Conservation (phyloP, 23 tunicate genomes). For the Phallusia fumigata region DNA sequence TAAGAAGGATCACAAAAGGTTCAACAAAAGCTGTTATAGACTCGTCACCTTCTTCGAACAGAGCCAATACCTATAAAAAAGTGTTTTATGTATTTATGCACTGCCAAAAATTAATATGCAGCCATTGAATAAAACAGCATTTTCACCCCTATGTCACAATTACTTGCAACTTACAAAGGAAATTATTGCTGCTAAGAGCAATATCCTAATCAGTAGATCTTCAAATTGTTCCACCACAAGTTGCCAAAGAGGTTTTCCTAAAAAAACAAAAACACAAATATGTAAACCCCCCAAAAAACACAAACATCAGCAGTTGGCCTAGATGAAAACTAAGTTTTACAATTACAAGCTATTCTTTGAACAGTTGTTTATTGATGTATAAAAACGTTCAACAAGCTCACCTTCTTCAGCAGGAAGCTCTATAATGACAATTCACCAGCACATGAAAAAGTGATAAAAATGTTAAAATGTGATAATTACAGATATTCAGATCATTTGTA, state of each 20-base stretch:
- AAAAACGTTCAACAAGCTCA: not conserved
- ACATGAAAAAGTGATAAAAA: no score
- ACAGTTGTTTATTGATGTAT: no score
- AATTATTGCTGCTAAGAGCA: constrained; percentile 95
- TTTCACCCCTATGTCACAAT: not conserved
- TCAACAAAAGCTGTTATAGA: constrained; percentile 98
- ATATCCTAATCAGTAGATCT: constrained; percentile 93
- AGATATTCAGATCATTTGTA: not conserved
- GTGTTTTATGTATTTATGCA: not conserved
- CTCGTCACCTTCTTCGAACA: constrained; percentile 98
- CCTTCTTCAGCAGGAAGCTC: constrained; percentile 36
- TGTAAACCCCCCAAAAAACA: not conserved
- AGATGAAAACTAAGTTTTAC: no score
- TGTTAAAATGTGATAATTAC: no score
- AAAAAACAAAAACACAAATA: not conserved
- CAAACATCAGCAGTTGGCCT: not conserved
- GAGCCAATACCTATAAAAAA: constrained; percentile 62
- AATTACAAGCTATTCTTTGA: no score
- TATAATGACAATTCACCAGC: not conserved
- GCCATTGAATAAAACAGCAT: not conserved
- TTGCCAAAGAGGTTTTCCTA: constrained; percentile 78
- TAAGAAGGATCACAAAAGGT: constrained; percentile 93
- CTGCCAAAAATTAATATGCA: not conserved
- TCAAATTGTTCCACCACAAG: constrained; percentile 94
- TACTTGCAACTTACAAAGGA: constrained; percentile 89